phyloP scores from a whole-genome alignment of 2,113 vertebrate genomes.

The Maylandia zebra region DNA sequence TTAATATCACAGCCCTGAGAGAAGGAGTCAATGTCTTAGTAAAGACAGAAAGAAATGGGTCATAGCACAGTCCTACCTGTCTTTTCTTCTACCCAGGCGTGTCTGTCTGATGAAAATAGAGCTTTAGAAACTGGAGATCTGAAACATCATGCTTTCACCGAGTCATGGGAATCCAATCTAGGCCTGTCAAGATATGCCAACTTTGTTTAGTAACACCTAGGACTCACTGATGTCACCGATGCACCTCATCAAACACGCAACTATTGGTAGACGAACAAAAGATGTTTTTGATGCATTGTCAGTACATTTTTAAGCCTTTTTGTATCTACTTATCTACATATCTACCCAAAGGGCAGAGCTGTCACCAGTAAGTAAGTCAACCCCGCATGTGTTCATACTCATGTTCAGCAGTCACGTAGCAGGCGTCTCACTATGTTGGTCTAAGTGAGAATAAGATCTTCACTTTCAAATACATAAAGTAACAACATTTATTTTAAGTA shows the following conservation, averaged over 20 bases:
- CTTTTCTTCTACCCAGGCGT: neutral
- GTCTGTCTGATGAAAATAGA: neutral
- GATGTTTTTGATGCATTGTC: neutral
- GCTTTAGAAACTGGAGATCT: neutral
- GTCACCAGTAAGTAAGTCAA: neutral
- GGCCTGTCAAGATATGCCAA: neutral
- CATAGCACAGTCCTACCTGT: neutral
- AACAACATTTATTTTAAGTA: neutral
- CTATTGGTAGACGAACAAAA: neutral
- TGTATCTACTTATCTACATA: neutral
- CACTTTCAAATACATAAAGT: neutral
- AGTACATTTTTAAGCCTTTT: neutral
- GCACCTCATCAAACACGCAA: neutral
- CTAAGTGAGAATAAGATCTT: neutral
- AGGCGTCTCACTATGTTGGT: neutral
- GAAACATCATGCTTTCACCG: neutral
- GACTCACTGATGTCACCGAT: neutral
- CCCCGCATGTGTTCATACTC: neutral
- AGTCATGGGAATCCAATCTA: neutral
- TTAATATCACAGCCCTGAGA: neutral
- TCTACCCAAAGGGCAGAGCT: neutral
- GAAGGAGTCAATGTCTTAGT: neutral
- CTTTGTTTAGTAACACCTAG: neutral
- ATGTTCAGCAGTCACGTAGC: neutral
- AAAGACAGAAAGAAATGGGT: slow-evolving; percentile 10